Evolutionary conservation across 2,888 invertebrate species (phyloP).

Genomic region (Dynastes grantii): DNA sequence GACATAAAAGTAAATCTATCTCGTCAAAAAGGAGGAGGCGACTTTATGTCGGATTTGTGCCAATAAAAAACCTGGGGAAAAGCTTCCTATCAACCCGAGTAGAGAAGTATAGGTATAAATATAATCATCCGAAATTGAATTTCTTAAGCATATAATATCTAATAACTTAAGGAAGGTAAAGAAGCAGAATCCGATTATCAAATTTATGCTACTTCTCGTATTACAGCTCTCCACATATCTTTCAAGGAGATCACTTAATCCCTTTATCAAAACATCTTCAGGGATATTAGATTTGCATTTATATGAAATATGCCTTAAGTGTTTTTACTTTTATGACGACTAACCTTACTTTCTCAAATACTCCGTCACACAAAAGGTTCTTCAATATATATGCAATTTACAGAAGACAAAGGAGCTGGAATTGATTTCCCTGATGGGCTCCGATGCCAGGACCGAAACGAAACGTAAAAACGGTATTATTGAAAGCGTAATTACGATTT

Average conservation of each 20-base stretch:
- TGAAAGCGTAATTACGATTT: too few species aligned
- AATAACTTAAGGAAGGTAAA: slow-evolving; percentile 21
- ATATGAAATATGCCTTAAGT: slow-evolving; percentile 1
- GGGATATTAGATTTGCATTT: slow-evolving; percentile 20
- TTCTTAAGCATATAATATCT: slow-evolving; percentile 33
- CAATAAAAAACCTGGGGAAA: slow-evolving; percentile 21
- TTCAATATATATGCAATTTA: too few species aligned
- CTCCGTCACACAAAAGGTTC: background rate
- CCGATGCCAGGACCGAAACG: too few species aligned
- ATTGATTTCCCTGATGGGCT: too few species aligned
- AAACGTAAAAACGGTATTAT: too few species aligned
- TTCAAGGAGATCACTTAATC: slow-evolving; percentile 18
- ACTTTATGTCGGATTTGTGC: slow-evolving; percentile 26
- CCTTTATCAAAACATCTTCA: slow-evolving; percentile 14
- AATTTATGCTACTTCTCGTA: slow-evolving; percentile 27
- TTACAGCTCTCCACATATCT: slow-evolving; percentile 13
- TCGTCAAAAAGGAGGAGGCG: slow-evolving; percentile 51
- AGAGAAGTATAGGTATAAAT: slow-evolving; percentile 30
- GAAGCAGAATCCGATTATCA: slow-evolving; percentile 36
- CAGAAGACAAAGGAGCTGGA: too few species aligned
- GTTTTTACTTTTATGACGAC: background rate
- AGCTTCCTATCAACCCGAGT: slow-evolving; percentile 2
- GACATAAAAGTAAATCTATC: slow-evolving; percentile 60
- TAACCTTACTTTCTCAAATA: background rate
- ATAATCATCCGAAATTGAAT: slow-evolving; percentile 43